Percentiles rank a stretch among this genome's conserved stretches.
phyloP scores from a whole-genome alignment of 2,113 vertebrate genomes.

The Platichthys flesus region DNA sequence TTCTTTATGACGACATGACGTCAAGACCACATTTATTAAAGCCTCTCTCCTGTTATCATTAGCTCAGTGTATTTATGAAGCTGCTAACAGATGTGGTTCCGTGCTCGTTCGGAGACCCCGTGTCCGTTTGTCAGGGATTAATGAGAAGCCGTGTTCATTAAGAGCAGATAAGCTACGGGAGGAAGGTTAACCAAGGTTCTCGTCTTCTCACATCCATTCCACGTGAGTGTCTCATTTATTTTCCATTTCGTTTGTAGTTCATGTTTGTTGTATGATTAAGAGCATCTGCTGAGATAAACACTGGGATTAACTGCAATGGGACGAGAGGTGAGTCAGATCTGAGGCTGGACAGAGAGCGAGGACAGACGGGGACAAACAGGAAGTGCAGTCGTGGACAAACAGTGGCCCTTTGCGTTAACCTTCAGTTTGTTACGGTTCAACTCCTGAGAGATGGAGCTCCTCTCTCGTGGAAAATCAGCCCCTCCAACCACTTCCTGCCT shows the following conservation, averaged over 20 bases:
- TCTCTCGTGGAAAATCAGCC: conserved; percentile 31
- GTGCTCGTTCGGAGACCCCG: conserved; percentile 24
- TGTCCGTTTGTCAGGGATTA: conserved; percentile 62
- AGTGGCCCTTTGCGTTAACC: neutral
- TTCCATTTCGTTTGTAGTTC: conserved; percentile 1
- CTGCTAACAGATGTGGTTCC: conserved; percentile 17
- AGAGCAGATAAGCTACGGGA: conserved; percentile 31
- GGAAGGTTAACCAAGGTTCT: conserved; percentile 43
- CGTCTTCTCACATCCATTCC: neutral
- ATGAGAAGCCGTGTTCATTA: conserved; percentile 59
- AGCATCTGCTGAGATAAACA: neutral
- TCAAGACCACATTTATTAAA: conserved; percentile 56
- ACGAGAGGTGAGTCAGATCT: conserved; percentile 5
- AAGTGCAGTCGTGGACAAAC: conserved; percentile 7
- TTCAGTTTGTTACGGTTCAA: conserved; percentile 1
- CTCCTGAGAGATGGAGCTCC: conserved; percentile 20
- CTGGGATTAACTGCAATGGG: neutral
- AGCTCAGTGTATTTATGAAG: conserved; percentile 27
- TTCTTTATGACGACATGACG: neutral
- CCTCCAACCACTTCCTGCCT: conserved; percentile 9
- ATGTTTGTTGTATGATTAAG: conserved; percentile 8
- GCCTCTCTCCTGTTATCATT: conserved; percentile 39
- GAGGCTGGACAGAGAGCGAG: neutral
- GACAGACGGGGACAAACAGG: conserved; percentile 5
- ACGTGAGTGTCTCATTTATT: neutral